A percentile compares a stretch with the other conserved stretches of the same genome.
phyloP scores from a whole-genome alignment of 64 coral and sea anemone species.

The Exaiptasia diaphana region DNA sequence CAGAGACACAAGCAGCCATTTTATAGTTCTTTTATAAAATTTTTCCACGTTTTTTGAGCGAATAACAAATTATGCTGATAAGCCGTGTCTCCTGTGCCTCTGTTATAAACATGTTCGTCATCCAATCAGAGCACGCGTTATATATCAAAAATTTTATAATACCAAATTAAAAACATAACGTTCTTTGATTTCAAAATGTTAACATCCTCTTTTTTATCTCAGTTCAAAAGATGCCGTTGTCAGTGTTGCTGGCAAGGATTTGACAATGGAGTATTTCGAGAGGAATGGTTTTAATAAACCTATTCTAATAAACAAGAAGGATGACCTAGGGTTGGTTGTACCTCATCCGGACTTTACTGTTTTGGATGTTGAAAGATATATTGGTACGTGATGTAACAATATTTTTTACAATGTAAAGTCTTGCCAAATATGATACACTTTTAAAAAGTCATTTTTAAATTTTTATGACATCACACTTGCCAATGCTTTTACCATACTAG shows the following conservation, averaged over 20 bases:
- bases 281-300: conserved; percentile 87
- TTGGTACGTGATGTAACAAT: too few species aligned
- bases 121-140: background rate
- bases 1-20: too few species aligned
- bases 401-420: too few species aligned
- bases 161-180: background rate
- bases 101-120: too few species aligned
- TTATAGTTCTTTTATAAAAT: too few species aligned
- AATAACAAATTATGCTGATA: too few species aligned
- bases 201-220: background rate
- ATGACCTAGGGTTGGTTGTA: conserved; percentile 75
- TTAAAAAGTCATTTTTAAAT: too few species aligned
- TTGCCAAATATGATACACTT: too few species aligned
- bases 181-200: background rate
- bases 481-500: too few species aligned
- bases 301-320: conserved; percentile 73
- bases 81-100: too few species aligned
- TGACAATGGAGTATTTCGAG: conserved; percentile 71
- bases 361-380: conserved; percentile 86
- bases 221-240: conserved; percentile 1
- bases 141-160: background rate
- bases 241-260: conserved; percentile 51
- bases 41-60: too few species aligned
- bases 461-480: too few species aligned
- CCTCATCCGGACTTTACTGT: conserved; percentile 70